phyloP scores from a whole-genome alignment of 2,888 invertebrate genomes.

The Fragum sueziense region DNA sequence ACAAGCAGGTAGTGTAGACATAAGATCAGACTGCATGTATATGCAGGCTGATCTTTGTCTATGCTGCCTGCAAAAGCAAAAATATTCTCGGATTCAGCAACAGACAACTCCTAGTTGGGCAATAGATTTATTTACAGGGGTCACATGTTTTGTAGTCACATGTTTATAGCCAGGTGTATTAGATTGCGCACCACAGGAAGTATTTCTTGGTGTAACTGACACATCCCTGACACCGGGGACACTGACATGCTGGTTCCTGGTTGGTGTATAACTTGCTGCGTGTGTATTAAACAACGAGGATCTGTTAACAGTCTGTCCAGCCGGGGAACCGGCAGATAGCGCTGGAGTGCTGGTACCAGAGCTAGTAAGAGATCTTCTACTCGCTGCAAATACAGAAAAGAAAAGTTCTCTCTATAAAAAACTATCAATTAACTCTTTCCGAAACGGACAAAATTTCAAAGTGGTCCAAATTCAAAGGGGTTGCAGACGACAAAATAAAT shows the following conservation, averaged over 20 bases:
- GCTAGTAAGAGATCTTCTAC: slow-evolving; percentile 23
- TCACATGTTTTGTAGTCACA: too few relatives aligned
- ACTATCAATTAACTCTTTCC: too few relatives aligned
- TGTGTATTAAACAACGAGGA: slow-evolving; percentile 19
- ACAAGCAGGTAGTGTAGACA: background rate
- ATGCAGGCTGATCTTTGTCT: background rate
- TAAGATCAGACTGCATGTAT: background rate
- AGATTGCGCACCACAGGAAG: background rate
- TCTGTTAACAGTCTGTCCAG: slow-evolving; percentile 29
- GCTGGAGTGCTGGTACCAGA: slow-evolving; percentile 38
- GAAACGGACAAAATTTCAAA: too few relatives aligned
- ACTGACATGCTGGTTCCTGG: background rate
- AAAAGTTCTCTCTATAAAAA: too few relatives aligned
- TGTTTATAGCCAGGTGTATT: background rate
- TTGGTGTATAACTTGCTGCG: slow-evolving; percentile 1
- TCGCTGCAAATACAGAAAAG: background rate
- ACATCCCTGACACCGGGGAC: slow-evolving; percentile 33
- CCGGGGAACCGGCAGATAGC: slow-evolving; percentile 15
- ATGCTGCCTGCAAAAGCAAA: too few relatives aligned
- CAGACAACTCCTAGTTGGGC: too few relatives aligned
- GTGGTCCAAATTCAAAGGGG: too few relatives aligned
- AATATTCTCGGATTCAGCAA: too few relatives aligned
- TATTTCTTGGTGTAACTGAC: slow-evolving; percentile 15
- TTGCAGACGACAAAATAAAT: too few relatives aligned
- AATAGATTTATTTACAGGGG: too few relatives aligned